These are phyloP conservation scores for Polypterus senegalus DNA, from an alignment of 2,113 vertebrate genomes.

Conservation along the genomic window DNA sequence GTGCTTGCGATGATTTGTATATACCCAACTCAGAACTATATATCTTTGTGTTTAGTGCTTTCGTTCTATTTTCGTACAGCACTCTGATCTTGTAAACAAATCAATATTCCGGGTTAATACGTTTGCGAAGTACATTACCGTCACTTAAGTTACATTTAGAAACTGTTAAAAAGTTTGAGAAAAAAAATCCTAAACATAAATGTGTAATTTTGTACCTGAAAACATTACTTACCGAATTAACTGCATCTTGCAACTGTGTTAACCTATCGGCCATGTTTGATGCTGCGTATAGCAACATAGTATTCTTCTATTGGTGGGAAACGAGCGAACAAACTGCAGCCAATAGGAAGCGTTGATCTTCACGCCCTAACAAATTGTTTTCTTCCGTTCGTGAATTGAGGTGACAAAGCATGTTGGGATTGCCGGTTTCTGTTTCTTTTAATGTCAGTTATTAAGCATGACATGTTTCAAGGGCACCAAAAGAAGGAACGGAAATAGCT, in stretches of 20 bases:
- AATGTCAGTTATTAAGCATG: too few species aligned
- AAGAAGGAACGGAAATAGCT: too few species aligned
- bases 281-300: neutral
- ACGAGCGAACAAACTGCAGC: neutral
- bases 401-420: too few species aligned
- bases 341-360: neutral
- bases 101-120: neutral
- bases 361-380: neutral
- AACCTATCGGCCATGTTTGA: slow-evolving; percentile 75
- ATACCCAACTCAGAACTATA: too few species aligned
- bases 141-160: too few species aligned
- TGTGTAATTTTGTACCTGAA: neutral
- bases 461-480: too few species aligned
- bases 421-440: too few species aligned
- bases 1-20: too few species aligned
- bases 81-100: neutral
- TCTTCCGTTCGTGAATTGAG: too few species aligned
- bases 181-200: neutral
- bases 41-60: neutral
- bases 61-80: neutral
- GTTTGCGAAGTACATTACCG: neutral
- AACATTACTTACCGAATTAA: slow-evolving; percentile 69
- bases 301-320: neutral
- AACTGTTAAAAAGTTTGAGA: neutral
- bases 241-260: slow-evolving; percentile 85